Evolutionary conservation across 2,888 invertebrate species (phyloP).

Genomic region (Torymus texanus): DNA sequence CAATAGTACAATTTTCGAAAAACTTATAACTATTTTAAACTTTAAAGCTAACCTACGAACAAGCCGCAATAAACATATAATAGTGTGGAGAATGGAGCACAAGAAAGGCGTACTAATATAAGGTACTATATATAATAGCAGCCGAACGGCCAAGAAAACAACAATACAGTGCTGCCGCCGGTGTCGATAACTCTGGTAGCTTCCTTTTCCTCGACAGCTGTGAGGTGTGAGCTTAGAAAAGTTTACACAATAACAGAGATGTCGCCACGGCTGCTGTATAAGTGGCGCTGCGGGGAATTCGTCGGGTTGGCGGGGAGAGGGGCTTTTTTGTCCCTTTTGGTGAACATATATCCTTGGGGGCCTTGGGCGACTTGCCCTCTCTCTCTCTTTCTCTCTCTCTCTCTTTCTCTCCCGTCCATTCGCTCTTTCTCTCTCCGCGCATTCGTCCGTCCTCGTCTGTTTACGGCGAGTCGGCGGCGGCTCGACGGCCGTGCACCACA

Average conservation of each 20-base stretch:
- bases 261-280: not conserved
- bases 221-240: not conserved
- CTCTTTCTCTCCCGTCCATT: slow-evolving; percentile 5
- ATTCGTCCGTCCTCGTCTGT: too few relatives aligned
- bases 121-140: not conserved
- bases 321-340: slow-evolving; percentile 45
- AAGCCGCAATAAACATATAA: too few relatives aligned
- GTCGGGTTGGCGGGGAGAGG: too few relatives aligned
- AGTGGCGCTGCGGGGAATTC: slow-evolving; percentile 30
- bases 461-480: too few relatives aligned
- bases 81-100: too few relatives aligned
- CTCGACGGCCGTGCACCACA: not conserved
- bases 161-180: not conserved
- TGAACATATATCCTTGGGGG: slow-evolving; percentile 20
- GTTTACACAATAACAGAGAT: too few relatives aligned
- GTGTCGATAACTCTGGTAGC: not conserved
- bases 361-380: not conserved
- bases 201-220: not conserved
- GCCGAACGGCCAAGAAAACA: not conserved
- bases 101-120: too few relatives aligned
- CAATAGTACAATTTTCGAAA: not conserved
- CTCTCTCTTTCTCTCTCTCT: not conserved
- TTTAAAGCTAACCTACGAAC: too few relatives aligned
- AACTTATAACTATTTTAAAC: too few relatives aligned
- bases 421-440: slow-evolving; percentile 2